Evolutionary conservation across 2,888 invertebrate genomes (phyloP).

Genomic region (Netelia melanura): DNA sequence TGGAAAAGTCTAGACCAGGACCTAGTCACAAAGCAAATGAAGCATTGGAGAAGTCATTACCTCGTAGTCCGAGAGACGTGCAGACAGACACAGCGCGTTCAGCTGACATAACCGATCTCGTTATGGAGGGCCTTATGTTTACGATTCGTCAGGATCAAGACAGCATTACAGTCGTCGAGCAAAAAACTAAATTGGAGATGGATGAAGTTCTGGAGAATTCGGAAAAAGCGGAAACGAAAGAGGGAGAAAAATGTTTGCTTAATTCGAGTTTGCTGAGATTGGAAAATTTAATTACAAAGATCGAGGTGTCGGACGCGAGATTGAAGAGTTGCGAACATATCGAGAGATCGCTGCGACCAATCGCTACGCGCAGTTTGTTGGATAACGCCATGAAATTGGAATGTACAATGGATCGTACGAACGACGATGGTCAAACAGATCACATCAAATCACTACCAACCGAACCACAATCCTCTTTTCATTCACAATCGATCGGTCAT

Average conservation of each 20-base stretch:
- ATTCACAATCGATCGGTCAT: neutral
- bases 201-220: conserved; percentile 84
- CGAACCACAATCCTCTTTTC: neutral
- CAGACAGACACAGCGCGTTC: conserved; percentile 73
- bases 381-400: neutral
- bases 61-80: conserved; percentile 48
- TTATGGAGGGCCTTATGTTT: conserved; percentile 84
- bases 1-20: conserved; percentile 22
- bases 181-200: conserved; percentile 81
- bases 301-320: conserved; percentile 75
- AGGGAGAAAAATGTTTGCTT: conserved; percentile 80
- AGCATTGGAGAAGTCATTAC: conserved; percentile 39
- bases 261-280: conserved; percentile 82
- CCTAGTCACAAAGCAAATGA: conserved; percentile 41
- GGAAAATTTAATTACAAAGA: conserved; percentile 81
- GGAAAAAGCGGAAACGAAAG: conserved; percentile 80
- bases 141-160: conserved; percentile 81
- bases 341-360: conserved; percentile 1
- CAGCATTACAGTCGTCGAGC: conserved; percentile 81
- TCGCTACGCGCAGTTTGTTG: conserved; percentile 5
- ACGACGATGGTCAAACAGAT: neutral
- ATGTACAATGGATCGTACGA: neutral
- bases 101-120: conserved; percentile 82
- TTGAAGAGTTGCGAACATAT: conserved; percentile 24
- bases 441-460: neutral